Conservation (phyloP, 2,888 invertebrate species). For the Tanypteryx hageni region DNA sequence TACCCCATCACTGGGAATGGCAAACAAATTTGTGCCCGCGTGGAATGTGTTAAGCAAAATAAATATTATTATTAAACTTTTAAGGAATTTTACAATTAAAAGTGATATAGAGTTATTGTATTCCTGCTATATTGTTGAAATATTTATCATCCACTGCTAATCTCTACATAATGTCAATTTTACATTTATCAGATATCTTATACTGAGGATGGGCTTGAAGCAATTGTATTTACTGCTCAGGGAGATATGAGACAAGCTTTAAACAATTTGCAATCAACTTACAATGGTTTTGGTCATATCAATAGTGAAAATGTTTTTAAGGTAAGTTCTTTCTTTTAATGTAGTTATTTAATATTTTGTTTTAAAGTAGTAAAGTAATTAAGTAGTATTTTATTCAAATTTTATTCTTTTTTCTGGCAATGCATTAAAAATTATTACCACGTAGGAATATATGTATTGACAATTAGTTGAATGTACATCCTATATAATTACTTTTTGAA, state of each 20-base stretch:
- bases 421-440: too few species aligned
- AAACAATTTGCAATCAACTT: slow-evolving; percentile 97
- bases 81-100: neutral
- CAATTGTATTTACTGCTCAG: slow-evolving; percentile 98
- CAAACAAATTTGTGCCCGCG: too few species aligned
- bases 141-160: neutral
- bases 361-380: too few species aligned
- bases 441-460: too few species aligned
- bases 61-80: too few species aligned
- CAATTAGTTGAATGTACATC: too few species aligned
- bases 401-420: too few species aligned
- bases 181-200: slow-evolving; percentile 80
- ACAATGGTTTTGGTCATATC: slow-evolving; percentile 94
- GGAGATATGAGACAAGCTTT: slow-evolving; percentile 98
- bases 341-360: too few species aligned
- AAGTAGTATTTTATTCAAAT: too few species aligned
- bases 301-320: slow-evolving; percentile 96
- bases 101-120: neutral
- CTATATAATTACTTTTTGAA: too few species aligned
- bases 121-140: neutral
- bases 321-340: slow-evolving; percentile 73
- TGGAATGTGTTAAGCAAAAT: too few species aligned
- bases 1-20: too few species aligned
- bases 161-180: neutral
- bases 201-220: slow-evolving; percentile 95